These are phyloP conservation scores for Omphaloscelis lunosa DNA, from an alignment of 2,888 invertebrate species.

Conservation along the genomic window DNA sequence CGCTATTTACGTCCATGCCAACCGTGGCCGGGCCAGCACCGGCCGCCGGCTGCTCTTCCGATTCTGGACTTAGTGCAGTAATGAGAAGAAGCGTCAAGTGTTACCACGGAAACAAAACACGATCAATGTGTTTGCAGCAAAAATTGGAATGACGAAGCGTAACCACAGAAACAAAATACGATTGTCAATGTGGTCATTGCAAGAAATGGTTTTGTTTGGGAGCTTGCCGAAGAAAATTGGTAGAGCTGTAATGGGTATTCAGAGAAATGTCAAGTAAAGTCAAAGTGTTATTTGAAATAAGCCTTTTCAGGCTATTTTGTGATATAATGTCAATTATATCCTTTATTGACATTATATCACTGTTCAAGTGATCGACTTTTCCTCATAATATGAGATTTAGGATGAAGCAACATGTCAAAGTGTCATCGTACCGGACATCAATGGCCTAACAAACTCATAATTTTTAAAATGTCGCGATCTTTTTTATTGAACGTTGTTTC, in stretches of 20 bases:
- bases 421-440: background rate
- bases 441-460: background rate
- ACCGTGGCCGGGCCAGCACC: constrained; percentile 25
- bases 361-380: background rate
- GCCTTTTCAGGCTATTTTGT: background rate
- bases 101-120: constrained; percentile 2
- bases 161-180: background rate
- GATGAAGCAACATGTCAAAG: background rate
- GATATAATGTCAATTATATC: background rate
- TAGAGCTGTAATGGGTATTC: background rate
- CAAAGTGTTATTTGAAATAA: background rate
- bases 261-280: background rate
- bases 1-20: constrained; percentile 81
- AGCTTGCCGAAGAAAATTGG: background rate
- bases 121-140: background rate
- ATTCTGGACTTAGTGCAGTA: constrained; percentile 23
- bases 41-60: constrained; percentile 28
- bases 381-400: background rate
- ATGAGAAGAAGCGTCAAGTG: constrained; percentile 15
- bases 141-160: background rate
- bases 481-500: constrained; percentile 13
- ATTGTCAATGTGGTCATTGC: background rate
- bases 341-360: background rate
- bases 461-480: background rate
- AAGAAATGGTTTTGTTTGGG: background rate